A percentile compares a stretch with the other conserved stretches of the same genome.
Evolutionary conservation across 2,888 invertebrate species (phyloP).

Genomic region (Schrankia costaestrigalis): DNA sequence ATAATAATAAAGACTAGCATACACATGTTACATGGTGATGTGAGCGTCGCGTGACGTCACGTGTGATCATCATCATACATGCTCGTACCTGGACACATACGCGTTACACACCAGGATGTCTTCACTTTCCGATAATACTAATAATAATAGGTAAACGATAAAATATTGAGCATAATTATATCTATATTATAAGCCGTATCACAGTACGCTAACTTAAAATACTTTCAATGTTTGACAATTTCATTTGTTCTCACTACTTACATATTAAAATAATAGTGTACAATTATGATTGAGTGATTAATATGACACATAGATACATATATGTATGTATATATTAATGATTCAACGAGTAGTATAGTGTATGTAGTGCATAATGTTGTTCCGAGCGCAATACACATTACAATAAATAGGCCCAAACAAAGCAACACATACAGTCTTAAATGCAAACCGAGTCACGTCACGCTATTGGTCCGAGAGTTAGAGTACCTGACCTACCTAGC

Average conservation of each 20-base stretch:
- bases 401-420: slow-evolving; percentile 42
- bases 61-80: too few relatives aligned
- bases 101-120: slow-evolving; percentile 27
- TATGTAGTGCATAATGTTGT: too few relatives aligned
- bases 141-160: slow-evolving; percentile 48
- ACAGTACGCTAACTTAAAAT: slow-evolving; percentile 73
- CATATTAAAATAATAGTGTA: too few relatives aligned
- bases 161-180: slow-evolving; percentile 68
- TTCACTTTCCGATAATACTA: slow-evolving; percentile 48
- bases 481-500: slow-evolving; percentile 15
- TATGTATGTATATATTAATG: too few relatives aligned
- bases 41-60: neutral
- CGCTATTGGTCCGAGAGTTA: slow-evolving; percentile 37
- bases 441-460: slow-evolving; percentile 17
- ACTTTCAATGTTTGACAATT: slow-evolving; percentile 38
- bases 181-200: slow-evolving; percentile 71
- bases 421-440: slow-evolving; percentile 41
- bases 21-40: slow-evolving; percentile 55
- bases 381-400: too few relatives aligned
- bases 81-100: neutral
- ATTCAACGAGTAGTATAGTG: too few relatives aligned
- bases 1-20: slow-evolving; percentile 78
- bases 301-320: too few relatives aligned
- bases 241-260: slow-evolving; percentile 27
- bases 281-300: too few relatives aligned